Conservation (phyloP, 2,888 invertebrate genomes). For the Tuberolachnus salignus region DNA sequence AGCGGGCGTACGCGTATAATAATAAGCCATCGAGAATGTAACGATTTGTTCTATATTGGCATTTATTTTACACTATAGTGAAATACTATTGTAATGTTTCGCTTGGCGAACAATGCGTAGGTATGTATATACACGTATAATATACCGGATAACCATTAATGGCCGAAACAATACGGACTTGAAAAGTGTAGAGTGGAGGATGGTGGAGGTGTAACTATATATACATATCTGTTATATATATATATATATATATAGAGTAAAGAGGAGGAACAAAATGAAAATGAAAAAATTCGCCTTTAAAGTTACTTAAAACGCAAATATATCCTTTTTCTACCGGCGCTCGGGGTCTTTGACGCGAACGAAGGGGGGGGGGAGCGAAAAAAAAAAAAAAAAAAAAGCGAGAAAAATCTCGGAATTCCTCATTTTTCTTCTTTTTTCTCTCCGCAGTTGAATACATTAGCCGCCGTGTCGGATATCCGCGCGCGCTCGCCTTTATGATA, state of each 20-base stretch:
- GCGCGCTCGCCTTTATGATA: slow-evolving; percentile 41
- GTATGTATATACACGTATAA: too few species aligned
- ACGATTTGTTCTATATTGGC: slow-evolving; percentile 8
- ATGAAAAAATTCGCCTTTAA: slow-evolving; percentile 27
- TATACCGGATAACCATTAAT: slow-evolving; percentile 20
- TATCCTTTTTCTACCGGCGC: slow-evolving; percentile 24
- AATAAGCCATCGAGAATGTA: too few species aligned
- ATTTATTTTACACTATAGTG: neutral
- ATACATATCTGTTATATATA: neutral
- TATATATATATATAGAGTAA: neutral
- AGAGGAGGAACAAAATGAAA: neutral
- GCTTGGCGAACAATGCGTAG: neutral
- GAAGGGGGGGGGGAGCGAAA: too few species aligned
- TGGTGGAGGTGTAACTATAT: too few species aligned
- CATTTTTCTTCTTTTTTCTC: slow-evolving; percentile 39
- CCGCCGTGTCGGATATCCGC: slow-evolving; percentile 47
- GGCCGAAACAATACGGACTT: slow-evolving; percentile 15
- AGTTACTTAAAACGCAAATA: slow-evolving; percentile 49
- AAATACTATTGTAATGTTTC: neutral
- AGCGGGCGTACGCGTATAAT: too few species aligned
- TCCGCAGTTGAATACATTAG: slow-evolving; percentile 43
- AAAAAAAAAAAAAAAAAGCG: too few species aligned
- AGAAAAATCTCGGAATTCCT: slow-evolving; percentile 39
- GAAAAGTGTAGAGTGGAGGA: neutral
- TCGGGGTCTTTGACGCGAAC: slow-evolving; percentile 11